These are phyloP conservation scores for Oryzias javanicus DNA, from an alignment of 2,113 vertebrate genomes.

Conservation along the genomic window DNA sequence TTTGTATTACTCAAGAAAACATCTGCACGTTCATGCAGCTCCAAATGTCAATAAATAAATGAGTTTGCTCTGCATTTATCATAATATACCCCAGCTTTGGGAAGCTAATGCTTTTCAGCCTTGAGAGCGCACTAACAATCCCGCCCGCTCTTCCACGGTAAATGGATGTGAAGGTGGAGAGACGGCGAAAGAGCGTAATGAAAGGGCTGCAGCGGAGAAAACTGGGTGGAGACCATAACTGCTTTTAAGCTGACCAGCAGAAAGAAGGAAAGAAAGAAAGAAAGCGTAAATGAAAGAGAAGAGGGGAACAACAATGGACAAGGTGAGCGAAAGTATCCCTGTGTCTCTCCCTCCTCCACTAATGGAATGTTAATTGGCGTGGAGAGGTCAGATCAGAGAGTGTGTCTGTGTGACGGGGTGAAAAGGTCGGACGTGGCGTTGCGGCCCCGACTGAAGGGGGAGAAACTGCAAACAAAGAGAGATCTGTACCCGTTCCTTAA, in stretches of 20 bases:
- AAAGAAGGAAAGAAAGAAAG: constrained; percentile 10
- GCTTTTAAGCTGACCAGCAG: constrained; percentile 10
- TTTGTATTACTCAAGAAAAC: constrained; percentile 9
- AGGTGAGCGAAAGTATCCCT: constrained; percentile 60
- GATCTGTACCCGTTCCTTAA: constrained; percentile 24
- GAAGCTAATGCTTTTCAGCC: constrained; percentile 28
- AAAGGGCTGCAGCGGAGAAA: constrained; percentile 3
- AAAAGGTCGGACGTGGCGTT: constrained; percentile 56
- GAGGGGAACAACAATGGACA: constrained; percentile 24
- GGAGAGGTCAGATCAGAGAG: constrained; percentile 55
- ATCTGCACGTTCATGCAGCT: background rate
- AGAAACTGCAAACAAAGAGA: constrained; percentile 37
- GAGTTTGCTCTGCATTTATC: constrained; percentile 6
- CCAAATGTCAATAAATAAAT: background rate
- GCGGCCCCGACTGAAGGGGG: constrained; percentile 40
- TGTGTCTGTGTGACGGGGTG: constrained; percentile 43
- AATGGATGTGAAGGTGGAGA: constrained; percentile 18
- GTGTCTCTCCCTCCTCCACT: constrained; percentile 23
- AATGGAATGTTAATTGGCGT: constrained; percentile 70
- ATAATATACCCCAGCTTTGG: constrained; percentile 8
- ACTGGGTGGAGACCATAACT: constrained; percentile 18
- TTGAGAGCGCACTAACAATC: background rate
- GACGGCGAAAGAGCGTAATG: constrained; percentile 1
- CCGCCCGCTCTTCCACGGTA: background rate
- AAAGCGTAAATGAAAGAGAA: constrained; percentile 1